Evolutionary conservation across 2,888 invertebrate genomes (phyloP).

Genomic region (Papilio elwesi): DNA sequence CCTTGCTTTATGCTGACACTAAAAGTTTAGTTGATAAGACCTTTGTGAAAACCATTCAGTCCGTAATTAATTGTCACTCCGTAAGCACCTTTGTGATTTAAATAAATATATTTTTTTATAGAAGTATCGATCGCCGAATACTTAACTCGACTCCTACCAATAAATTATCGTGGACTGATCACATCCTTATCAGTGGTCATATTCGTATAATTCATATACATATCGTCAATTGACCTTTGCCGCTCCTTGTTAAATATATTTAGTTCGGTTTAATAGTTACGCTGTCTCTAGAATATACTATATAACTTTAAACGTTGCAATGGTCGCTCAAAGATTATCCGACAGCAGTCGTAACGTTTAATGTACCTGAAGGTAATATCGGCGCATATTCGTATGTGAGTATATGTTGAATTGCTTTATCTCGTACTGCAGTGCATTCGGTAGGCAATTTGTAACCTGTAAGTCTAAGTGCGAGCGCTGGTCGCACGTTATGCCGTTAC

Average conservation of each 20-base stretch:
- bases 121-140: no score
- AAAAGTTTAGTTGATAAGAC: no score
- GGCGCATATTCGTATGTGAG: conserved; percentile 11
- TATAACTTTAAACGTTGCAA: neutral
- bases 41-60: no score
- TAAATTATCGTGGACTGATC: no score
- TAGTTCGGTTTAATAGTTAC: neutral
- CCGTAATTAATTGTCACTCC: no score
- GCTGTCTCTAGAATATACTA: neutral
- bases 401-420: conserved; percentile 30
- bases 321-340: neutral
- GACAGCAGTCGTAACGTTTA: neutral
- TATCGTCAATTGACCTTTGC: neutral
- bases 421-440: conserved; percentile 34
- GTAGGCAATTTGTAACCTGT: conserved; percentile 41
- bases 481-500: conserved; percentile 34
- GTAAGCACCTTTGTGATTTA: no score
- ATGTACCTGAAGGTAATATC: conserved; percentile 1
- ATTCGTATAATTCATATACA: neutral
- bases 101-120: no score
- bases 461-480: conserved; percentile 38
- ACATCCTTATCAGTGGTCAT: no score
- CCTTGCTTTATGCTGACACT: no score
- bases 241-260: neutral
- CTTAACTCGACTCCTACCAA: no score